Base-by-base conservation (phyloP, 92 coral and sea anemone genomes). In the Zoanthus gigantus region DNA sequence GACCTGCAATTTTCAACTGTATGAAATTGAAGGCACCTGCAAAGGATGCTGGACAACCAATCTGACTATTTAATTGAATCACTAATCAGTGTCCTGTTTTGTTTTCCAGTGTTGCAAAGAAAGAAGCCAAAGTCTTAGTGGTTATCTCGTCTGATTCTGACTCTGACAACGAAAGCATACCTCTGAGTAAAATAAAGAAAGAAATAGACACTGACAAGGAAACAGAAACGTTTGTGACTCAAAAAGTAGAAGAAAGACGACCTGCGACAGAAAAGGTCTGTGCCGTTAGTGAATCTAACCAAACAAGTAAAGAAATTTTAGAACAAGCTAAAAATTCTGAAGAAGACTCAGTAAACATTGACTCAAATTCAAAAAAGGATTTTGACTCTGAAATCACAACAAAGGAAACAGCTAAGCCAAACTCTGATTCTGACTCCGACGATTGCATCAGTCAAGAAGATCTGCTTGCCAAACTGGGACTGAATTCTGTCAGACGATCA, bases 381-480 rank as follows among this genome's bases (percentile, higher is more conserved):
- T 6, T 30, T 28, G 14, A 31, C 29, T 28, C 67, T 12, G 82
- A 31, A 29, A 9, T 47, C 28, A 14, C 7, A 4, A 17, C 66
- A 0, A 50, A 18, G 67, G 67, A 30, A 77, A 37, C 47, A 54
- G 29, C 61, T 5, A 66, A 68, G 34, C 37, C 48, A 23, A 76
- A 76, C 16, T 68, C 91, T 6, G 94, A 91, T 61, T 93, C 94
- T 9, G 98, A 95, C 71, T 93, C 95, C 6, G 99, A 95, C 72
- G 99, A 97, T 23, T 95, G 98, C 69, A 81, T 97, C 28, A 94
- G 98, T 0, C 99, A 97, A 66, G 99, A 97, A 68, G 99, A 97
- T 71, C 86, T 97, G 14, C 93, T 97, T 7, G 99, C 98, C 5
- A 96, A 95, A 89, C 86, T 97, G 31, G 99, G 99, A 0, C 83